Base-by-base conservation (phyloP, 2,888 invertebrate species). In the Suillia variegata region DNA sequence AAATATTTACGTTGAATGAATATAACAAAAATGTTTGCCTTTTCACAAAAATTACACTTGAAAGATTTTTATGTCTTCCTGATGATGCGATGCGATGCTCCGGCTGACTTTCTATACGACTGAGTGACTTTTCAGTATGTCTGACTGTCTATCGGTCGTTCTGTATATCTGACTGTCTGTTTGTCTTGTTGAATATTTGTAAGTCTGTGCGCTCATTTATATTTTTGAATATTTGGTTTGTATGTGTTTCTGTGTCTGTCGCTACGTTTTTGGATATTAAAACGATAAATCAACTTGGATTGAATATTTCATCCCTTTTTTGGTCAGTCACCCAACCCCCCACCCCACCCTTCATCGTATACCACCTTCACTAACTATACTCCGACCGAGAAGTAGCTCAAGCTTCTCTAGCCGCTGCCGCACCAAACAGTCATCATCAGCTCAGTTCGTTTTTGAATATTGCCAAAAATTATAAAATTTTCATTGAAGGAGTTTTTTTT, bases 221-320 rank as follows among this genome's bases (percentile, higher is more conserved):
- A 48, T 57, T 31, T 61, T 54, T 56, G 53, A 24, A 21, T 58
- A 34, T 18, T 24, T 53, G 49, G 24, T 50, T 54, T 54, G 21
- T 48, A 18, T 53, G 45, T 58, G 38, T 10, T 18, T 17, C 42
- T 22, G 54, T 48, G 31, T 54, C 50, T 59, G 58, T 54, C 59
- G 62, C 61, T 60, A 66, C 61, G 59, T 62, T 69, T 70, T 66
- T 70, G 71, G 71, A 73, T 75, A 74, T 75, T 74, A 75, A 75
- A 75, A 75, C 75, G 68, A 75, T 75, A 75, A 75, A 75, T 75
- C 74, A 75, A 76, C 67, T 73, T 71, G 64, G 62, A 59, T 70
- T 70, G 74, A 70, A 74, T 73, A n/a, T 67, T 74, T 66, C 69
- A 38, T 38, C 49, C 22, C 45, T 54, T 64, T 54, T 64, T 62